Base-by-base conservation (phyloP, 2,888 invertebrate species). In the Cyclophora punctaria region DNA sequence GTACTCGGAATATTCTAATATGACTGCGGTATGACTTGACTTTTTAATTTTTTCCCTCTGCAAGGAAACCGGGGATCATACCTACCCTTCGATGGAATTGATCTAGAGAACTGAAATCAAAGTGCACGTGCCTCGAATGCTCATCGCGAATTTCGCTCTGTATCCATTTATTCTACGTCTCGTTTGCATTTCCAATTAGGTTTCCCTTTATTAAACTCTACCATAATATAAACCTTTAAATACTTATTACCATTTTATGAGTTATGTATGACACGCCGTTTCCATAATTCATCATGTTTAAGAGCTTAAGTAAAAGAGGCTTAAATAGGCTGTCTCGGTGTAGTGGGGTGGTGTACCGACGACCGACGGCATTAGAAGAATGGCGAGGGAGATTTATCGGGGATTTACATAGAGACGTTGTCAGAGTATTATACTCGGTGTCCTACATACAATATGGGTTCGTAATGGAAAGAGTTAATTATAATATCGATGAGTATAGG, bases 61-160 rank as follows among this genome's bases (percentile, higher is more conserved):
- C 20, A 20, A 55, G 66, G 61, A 78, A 77, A 73, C 73, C 66
- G 66, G 62, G 57, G 66, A 60, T 55, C 59, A 5, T 5, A 37
- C 37, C 37, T 5, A 37, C 37, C 55, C 60, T 56, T 62, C 68
- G 64, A 72, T 75, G 69, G 66, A 71, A 62, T 74, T 70, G 71
- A 76, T 76, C 74, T 70, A 67, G 64, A 67, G 63, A 69, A 66
- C 69, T 73, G 71, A 73, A 79, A 80, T 78, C 80, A 78, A 77
- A 78, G 71, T 67, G 73, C 60, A 71, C 81, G 81, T 82, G 80
- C 59, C 57, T 57, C 6, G 78, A 73, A 73, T 82, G 52, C 57
- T 55, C 59, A 59, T 57, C 54, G 53, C 54, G 53, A 55, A 52
- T 56, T 67, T 57, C 64, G 70, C 69, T 67, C 59, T 58, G 61